A percentile compares a stretch with the other conserved stretches of the same genome.
These are phyloP conservation scores for Maniola hyperantus DNA, from an alignment of 2,888 invertebrate species.

Conservation along the genomic window DNA sequence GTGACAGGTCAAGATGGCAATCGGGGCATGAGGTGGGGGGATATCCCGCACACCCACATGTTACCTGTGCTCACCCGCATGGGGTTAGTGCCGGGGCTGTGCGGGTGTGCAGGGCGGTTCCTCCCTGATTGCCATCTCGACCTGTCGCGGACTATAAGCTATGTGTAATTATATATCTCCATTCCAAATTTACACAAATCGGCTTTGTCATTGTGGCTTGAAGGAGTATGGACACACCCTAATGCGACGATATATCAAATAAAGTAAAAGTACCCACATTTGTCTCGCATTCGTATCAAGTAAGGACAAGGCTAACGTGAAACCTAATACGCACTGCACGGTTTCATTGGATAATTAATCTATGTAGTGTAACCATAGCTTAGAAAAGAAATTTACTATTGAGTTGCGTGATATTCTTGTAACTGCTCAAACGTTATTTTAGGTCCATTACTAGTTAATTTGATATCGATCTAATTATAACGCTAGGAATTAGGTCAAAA, in stretches of 20 bases:
- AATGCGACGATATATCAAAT: not conserved
- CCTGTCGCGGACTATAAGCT: too few relatives aligned
- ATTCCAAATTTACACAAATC: not conserved
- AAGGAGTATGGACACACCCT: not conserved
- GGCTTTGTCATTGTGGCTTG: not conserved
- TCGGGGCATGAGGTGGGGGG: too few relatives aligned
- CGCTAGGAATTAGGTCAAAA: too few relatives aligned
- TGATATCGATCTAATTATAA: too few relatives aligned
- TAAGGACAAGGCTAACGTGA: constrained; percentile 23
- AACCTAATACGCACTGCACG: constrained; percentile 27
- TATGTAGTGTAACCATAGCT: constrained; percentile 19
- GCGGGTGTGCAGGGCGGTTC: too few relatives aligned
- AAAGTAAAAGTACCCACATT: constrained; percentile 13
- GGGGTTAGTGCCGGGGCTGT: too few relatives aligned
- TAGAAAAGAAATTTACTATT: not conserved
- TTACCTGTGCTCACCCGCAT: too few relatives aligned
- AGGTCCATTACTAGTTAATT: too few relatives aligned
- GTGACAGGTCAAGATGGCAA: too few relatives aligned
- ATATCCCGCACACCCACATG: too few relatives aligned
- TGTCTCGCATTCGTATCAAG: constrained; percentile 13
- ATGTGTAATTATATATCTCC: too few relatives aligned
- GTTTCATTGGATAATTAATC: constrained; percentile 33
- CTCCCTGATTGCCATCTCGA: too few relatives aligned
- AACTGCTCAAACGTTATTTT: not conserved
- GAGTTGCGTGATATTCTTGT: not conserved